Conservation (phyloP, 1,140 invertebrate species). For the Drosophila simulans region DNA sequence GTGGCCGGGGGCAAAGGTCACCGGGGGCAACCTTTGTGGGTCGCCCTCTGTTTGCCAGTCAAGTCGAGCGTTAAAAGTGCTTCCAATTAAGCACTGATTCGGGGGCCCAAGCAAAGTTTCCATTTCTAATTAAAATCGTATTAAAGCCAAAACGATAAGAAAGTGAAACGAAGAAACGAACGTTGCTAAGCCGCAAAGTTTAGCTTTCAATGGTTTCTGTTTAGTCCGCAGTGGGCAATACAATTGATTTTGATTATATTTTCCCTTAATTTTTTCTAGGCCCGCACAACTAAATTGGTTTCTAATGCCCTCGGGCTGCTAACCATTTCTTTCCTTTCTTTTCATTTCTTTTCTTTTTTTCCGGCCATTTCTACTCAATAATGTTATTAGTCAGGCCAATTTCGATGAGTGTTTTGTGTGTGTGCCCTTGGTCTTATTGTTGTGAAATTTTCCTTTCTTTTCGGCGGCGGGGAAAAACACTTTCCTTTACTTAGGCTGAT, state of each 20-base stretch:
- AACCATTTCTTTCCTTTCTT: not conserved
- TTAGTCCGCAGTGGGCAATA: constrained; percentile 35
- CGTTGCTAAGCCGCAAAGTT: constrained; percentile 65
- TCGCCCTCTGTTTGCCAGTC: constrained; percentile 1
- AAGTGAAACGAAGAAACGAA: constrained; percentile 39
- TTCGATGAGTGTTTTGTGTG: constrained; percentile 50
- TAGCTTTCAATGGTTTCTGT: constrained; percentile 42
- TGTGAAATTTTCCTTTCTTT: constrained; percentile 18
- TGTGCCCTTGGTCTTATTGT: constrained; percentile 46
- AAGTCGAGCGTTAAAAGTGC: constrained; percentile 59
- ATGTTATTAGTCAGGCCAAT: constrained; percentile 76
- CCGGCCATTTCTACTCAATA: constrained; percentile 64
- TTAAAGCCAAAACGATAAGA: constrained; percentile 48
- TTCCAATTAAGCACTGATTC: constrained; percentile 52
- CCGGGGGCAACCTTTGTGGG: constrained; percentile 40
- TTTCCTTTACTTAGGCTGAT: constrained; percentile 68
- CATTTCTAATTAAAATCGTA: constrained; percentile 73
- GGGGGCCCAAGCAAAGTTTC: constrained; percentile 45
- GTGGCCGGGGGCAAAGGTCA: constrained; percentile 4
- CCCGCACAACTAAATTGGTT: constrained; percentile 67
- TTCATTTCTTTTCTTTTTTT: constrained; percentile 23
- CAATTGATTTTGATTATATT: constrained; percentile 76
- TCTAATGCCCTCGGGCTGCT: constrained; percentile 44
- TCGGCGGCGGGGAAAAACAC: constrained; percentile 43
- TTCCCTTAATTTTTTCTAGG: constrained; percentile 22